Evolutionary conservation across 2,888 invertebrate species (phyloP), one percentile per base, ranked within the genome.

Genomic region (Eristalinus sepulchralis): DNA sequence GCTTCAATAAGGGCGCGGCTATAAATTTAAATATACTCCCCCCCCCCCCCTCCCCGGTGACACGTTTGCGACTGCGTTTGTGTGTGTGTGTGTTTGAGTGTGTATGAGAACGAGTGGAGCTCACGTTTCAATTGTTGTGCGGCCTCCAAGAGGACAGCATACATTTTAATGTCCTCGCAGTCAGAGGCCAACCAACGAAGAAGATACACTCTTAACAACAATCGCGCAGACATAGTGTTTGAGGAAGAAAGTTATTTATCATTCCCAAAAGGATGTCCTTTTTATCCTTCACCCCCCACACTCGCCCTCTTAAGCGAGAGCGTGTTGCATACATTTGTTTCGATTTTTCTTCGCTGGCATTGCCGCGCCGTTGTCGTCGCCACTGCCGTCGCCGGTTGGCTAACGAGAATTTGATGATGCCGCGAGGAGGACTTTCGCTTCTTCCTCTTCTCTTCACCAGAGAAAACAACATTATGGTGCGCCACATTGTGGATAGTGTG

Each of bases 371-470:
- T 39, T 78, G 72, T 57, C 5, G 27, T 27, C 59, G 20, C n/a
- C 53, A 17, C n/a, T 8, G 62, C 60, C 20, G 66, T 34, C 62
- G 76, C 70, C 82, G 75, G 55, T 89, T 88, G 83, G 79, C 89
- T 90, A 90, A 90, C 90, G 90, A 90, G 90, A 88, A 89, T 90
- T 90, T 90, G 89, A 90, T 90, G 90, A 90, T 89, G 89, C 89
- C 89, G 88, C 89, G 88, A 89, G 88, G 89, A 89, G 81, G 86
- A 88, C 82, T 86, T 86, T 86, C 83, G 79, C 83, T 83, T 78
- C 75, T 77, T 62, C 34, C 27, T n/a, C n/a, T n/a, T n/a, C n/a
- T n/a, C 27, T 55, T 33, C 55, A 11, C 53, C 55, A 33, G 39
- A 53, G 2, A 53, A 57, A 71, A 11, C 10, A 24, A 59, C 78